A percentile compares a stretch with the other conserved stretches of the same genome.
Conservation (phyloP, 1,140 invertebrate genomes). For the Neodiprion lecontei region DNA sequence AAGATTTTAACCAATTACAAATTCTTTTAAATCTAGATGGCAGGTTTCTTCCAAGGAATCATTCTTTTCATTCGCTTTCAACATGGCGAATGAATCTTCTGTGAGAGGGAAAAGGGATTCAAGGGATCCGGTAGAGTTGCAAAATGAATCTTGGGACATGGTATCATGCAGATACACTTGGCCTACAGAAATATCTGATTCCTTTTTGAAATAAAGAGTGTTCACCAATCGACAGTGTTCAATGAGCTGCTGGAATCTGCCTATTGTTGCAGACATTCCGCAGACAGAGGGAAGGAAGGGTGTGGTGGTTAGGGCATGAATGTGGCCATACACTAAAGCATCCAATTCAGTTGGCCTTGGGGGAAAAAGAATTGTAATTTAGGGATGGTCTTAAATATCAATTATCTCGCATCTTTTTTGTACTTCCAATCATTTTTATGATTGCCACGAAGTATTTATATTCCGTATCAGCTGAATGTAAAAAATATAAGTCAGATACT, state of each 20-base stretch:
- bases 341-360: conserved; percentile 73
- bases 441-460: conserved; percentile 1
- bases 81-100: conserved; percentile 27
- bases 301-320: conserved; percentile 70
- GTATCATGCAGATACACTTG: conserved; percentile 40
- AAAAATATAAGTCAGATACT: conserved; percentile 44
- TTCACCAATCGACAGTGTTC: conserved; percentile 41
- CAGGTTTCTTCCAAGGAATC: too few species aligned
- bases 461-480: conserved; percentile 10
- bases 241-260: conserved; percentile 47
- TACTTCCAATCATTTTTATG: neutral
- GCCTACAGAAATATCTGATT: conserved; percentile 22
- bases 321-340: conserved; percentile 76
- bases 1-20: conserved; percentile 2
- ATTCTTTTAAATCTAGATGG: too few species aligned
- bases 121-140: conserved; percentile 36
- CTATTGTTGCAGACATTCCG: conserved; percentile 36
- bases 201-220: conserved; percentile 28
- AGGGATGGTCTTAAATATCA: neutral
- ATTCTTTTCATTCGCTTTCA: too few species aligned
- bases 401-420: neutral
- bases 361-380: conserved; percentile 1
- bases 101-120: conserved; percentile 36
- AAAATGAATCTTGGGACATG: conserved; percentile 41
- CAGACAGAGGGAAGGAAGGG: conserved; percentile 26